Base-by-base conservation (phyloP, 2,797 vertebrate genomes). In the Characodon lateralis region DNA sequence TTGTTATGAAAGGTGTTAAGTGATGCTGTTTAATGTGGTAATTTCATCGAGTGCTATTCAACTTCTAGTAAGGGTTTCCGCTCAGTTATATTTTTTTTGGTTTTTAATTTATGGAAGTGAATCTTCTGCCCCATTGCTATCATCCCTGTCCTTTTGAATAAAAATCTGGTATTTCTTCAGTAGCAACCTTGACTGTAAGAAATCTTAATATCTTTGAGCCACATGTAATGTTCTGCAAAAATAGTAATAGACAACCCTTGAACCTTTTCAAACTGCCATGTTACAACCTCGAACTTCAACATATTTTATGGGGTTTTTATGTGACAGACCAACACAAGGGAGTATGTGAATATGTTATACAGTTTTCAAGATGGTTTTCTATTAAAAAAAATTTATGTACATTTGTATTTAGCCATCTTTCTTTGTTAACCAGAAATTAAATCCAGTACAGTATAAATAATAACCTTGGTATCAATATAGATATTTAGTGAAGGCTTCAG, bases 1-100 rank as follows among this genome's bases (percentile, higher is more conserved):
- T 84, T 61, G 83, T 81, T 83, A 51, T 78, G 71, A 72, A 81
- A 86, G 73, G 41, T 72, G 69, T 84, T 87, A 87, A 90, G 81
- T 84, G 20, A 87, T 88, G 82, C 86, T 80, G 79, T 90, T 91
- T 89, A 77, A 88, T 87, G 83, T 86, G 63, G 55, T 58, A 72
- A 82, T 85, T 87, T 83, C 41, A 85, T 85, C 22, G 66, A 43
- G 69, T 69, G 43, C 59, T 74, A n/a, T 58, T 66, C 5, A 12
- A 20, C 28, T 65, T 70, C 12, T 31, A 3, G 48, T 14, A 72
- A 65, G 56, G 72, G 53, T 66, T 73, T 81, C 28, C 71, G 77
- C 75, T 76, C 76, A 71, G 55, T 78, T 69, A 71, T 53, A 41
- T 78, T 26, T 72, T 72, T 85, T 71, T 71, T 76, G 68, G 50